phyloP scores from a whole-genome alignment of 2,888 invertebrate species.

The Cheilosia vernalis region DNA sequence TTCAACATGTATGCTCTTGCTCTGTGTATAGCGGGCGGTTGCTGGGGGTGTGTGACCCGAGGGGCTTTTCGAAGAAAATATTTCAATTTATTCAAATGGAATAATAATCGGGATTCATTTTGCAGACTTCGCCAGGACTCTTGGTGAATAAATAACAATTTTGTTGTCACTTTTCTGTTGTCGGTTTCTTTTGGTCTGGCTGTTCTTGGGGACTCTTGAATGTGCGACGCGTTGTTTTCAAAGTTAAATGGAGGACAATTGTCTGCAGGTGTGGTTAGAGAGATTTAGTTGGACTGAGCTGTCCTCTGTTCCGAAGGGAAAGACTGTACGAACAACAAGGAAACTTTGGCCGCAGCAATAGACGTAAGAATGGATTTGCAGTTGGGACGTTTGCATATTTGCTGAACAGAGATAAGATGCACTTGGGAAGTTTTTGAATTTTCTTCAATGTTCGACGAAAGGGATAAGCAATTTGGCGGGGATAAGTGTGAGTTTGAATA shows the following conservation, averaged over 20 bases:
- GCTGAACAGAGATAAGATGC: not conserved
- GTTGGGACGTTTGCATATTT: slow-evolving; percentile 28
- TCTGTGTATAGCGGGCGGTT: not conserved
- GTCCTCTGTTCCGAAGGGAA: not conserved
- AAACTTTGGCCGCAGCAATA: not conserved
- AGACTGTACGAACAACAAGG: not conserved
- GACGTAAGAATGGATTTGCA: slow-evolving; percentile 18
- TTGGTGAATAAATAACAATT: slow-evolving; percentile 58
- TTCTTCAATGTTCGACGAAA: not conserved
- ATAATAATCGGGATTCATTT: slow-evolving; percentile 70
- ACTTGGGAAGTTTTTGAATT: not conserved
- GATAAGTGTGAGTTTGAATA: too few relatives aligned
- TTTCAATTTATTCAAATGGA: slow-evolving; percentile 74
- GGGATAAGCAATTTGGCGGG: not conserved
- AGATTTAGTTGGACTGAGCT: slow-evolving; percentile 5
- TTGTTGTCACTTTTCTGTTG: slow-evolving; percentile 40
- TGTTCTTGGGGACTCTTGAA: slow-evolving; percentile 13
- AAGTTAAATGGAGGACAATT: slow-evolving; percentile 69
- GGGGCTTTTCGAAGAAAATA: slow-evolving; percentile 36
- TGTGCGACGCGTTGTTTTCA: slow-evolving; percentile 34
- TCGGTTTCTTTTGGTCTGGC: not conserved
- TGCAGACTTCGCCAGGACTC: slow-evolving; percentile 49
- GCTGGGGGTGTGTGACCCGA: not conserved
- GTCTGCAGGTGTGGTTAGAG: slow-evolving; percentile 39
- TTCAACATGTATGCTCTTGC: slow-evolving; percentile 58